Base-by-base conservation (phyloP, 2,113 vertebrate genomes). In the Clarias gariepinus region DNA sequence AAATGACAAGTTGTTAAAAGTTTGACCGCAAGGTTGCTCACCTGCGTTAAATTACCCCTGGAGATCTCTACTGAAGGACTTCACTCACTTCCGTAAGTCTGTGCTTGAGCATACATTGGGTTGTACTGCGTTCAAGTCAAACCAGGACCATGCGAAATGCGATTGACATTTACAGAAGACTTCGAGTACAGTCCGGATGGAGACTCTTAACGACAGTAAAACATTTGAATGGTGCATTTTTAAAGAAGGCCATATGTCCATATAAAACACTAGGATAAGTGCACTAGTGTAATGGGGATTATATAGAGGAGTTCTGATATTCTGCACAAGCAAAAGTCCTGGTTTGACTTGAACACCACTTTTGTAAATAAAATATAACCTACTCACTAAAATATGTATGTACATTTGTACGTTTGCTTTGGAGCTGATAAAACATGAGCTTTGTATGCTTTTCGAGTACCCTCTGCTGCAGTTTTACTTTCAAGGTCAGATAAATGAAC, bases 1-100 rank as follows among this genome's bases (percentile, higher is more conserved):
- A 80, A 83, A 82, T 30, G 66, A 33, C 64, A 76, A 87, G 87
- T 86, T 81, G 69, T 86, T 58, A 85, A 68, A 66, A 57, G 57
- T 61, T 53, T 90, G 89, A 90, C 89, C 86, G 76, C 53, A 73
- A 25, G 73, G 82, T 87, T 86, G 82, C 60, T 89, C 71, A 90
- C 88, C 88, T 86, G 30, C 41, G 36, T 82, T n/a, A 66, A 28
- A 21, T 60, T 28, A 41, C n/a, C 30, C 18, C 61, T 82, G 19
- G 60, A 55, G 41, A 82, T n/a, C 4, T 61, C 28, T 16, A 60
- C 13, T 52, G 60, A 81, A 81, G 47, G 19, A 36, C 58, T 30
- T 78, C 84, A 41, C 77, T 77, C 71, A 47, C 23, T 60, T 33
- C 23, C 25, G 41, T 64, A 16, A 1, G n/a, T 41, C 6, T 15